Percentiles rank a stretch among this genome's conserved stretches.
phyloP scores from a whole-genome alignment of 1,140 invertebrate species.

The Drosophila kikkawai region DNA sequence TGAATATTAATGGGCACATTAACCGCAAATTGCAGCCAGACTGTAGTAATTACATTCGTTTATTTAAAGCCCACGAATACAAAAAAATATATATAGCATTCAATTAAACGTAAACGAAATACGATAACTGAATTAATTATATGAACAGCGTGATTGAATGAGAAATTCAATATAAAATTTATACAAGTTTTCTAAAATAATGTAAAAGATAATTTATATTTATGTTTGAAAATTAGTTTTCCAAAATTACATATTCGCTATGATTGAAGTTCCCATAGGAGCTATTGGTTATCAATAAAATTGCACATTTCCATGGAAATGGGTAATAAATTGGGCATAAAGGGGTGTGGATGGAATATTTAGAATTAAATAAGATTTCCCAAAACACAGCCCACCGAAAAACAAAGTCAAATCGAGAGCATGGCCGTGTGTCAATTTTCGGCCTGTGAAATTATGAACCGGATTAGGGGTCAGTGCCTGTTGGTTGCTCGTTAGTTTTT shows the following conservation, averaged over 20 bases:
- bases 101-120: not conserved
- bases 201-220: not conserved
- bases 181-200: no score
- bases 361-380: not conserved
- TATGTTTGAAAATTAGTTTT: not conserved
- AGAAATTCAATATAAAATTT: not conserved
- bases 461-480: slow-evolving; percentile 52
- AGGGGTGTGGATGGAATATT: not conserved
- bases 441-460: slow-evolving; percentile 42
- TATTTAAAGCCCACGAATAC: not conserved
- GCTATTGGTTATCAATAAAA: not conserved
- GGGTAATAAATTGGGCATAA: no score
- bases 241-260: not conserved
- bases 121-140: slow-evolving; percentile 18
- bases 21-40: slow-evolving; percentile 37
- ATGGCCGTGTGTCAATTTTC: slow-evolving; percentile 36
- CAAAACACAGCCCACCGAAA: not conserved
- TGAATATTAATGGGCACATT: slow-evolving; percentile 43
- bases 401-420: slow-evolving; percentile 40
- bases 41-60: slow-evolving; percentile 39
- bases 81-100: not conserved
- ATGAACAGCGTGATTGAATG: not conserved
- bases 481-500: slow-evolving; percentile 11
- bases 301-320: not conserved
- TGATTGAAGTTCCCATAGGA: not conserved